A percentile compares a stretch with the other conserved stretches of the same genome.
Evolutionary conservation across 2,888 invertebrate genomes (phyloP).

Genomic region (Drosophila melanosoma): DNA sequence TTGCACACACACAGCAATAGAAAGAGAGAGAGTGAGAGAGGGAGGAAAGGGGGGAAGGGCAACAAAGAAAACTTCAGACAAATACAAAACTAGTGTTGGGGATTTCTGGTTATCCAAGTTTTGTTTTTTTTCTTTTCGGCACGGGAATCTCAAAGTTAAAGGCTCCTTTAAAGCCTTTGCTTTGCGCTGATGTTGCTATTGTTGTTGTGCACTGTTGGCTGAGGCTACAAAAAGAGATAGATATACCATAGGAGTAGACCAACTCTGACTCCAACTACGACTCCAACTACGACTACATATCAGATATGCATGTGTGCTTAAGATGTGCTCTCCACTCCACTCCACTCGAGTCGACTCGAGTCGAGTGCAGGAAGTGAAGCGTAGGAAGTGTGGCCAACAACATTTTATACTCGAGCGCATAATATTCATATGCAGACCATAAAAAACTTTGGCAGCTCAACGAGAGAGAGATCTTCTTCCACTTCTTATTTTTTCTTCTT

Average conservation of each 20-base stretch:
- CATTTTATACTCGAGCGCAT: constrained; percentile 82
- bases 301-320: constrained; percentile 49
- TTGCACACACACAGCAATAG: constrained; percentile 39
- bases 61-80: constrained; percentile 74
- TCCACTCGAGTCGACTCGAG: constrained; percentile 18
- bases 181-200: constrained; percentile 39
- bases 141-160: constrained; percentile 57
- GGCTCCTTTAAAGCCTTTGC: constrained; percentile 61
- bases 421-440: constrained; percentile 82
- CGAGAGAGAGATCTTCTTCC: constrained; percentile 73
- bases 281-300: constrained; percentile 4
- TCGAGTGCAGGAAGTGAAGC: constrained; percentile 80
- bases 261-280: background rate
- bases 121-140: constrained; percentile 30
- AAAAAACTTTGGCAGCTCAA: constrained; percentile 81
- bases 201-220: constrained; percentile 63
- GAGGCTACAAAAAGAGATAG: constrained; percentile 56
- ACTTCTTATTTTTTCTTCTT: constrained; percentile 10
- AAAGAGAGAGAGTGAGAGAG: background rate
- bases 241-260: constrained; percentile 19
- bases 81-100: constrained; percentile 40
- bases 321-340: constrained; percentile 51
- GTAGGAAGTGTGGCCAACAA: constrained; percentile 82
- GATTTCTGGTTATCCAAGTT: constrained; percentile 60
- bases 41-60: constrained; percentile 18